A percentile compares a stretch with the other conserved stretches of the same genome.
Conservation (phyloP, 1,140 invertebrate genomes). For the Drosophila sechellia region DNA sequence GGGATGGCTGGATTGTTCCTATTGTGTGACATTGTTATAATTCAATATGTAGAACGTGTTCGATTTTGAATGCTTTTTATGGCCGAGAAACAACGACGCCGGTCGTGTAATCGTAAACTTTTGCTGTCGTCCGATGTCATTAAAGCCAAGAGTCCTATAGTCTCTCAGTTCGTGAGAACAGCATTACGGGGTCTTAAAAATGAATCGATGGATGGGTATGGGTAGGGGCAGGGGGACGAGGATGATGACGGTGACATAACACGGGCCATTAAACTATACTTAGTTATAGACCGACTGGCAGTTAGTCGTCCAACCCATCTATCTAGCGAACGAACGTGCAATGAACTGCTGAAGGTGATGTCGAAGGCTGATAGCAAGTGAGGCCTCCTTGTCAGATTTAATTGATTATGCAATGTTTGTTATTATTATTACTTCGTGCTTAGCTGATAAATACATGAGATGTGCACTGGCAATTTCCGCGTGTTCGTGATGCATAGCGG, state of each 20-base stretch:
- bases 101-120: slow-evolving; percentile 49
- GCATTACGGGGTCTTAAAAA: slow-evolving; percentile 31
- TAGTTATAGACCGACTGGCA: slow-evolving; percentile 16
- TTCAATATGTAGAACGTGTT: slow-evolving; percentile 60
- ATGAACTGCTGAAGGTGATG: slow-evolving; percentile 58
- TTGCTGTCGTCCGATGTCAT: slow-evolving; percentile 31
- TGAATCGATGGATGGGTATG: neutral
- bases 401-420: slow-evolving; percentile 53
- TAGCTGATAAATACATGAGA: slow-evolving; percentile 18
- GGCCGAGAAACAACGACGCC: slow-evolving; percentile 3
- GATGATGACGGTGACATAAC: slow-evolving; percentile 42
- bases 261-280: slow-evolving; percentile 45
- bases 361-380: slow-evolving; percentile 42
- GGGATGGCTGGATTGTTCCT: slow-evolving; percentile 29
- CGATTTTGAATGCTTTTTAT: slow-evolving; percentile 52
- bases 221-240: neutral
- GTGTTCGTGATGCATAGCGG: slow-evolving; percentile 28
- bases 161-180: slow-evolving; percentile 43
- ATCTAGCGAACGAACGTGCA: slow-evolving; percentile 24
- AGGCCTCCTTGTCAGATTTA: slow-evolving; percentile 42
- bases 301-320: slow-evolving; percentile 10
- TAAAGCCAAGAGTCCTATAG: slow-evolving; percentile 35
- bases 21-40: slow-evolving; percentile 47
- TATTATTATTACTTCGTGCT: slow-evolving; percentile 23
- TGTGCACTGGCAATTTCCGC: slow-evolving; percentile 31